A percentile compares a stretch with the other conserved stretches of the same genome.
These are phyloP conservation scores for Allobates femoralis DNA, from an alignment of 2,797 vertebrate species.

Conservation along the genomic window DNA sequence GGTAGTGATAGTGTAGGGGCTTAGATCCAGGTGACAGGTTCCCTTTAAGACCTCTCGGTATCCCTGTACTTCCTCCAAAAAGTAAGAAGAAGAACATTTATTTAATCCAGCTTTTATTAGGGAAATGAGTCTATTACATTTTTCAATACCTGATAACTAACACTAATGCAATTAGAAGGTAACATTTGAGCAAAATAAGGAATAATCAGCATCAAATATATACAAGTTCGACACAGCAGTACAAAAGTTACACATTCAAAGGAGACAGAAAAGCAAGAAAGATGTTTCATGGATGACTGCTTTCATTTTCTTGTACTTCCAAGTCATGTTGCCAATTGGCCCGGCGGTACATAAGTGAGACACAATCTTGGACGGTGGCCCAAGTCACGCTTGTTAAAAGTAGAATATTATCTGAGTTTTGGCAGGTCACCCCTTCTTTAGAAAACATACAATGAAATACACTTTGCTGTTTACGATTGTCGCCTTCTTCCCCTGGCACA, in stretches of 20 bases:
- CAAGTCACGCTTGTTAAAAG: constrained; percentile 48
- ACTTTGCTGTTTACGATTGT: constrained; percentile 28
- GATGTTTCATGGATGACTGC: constrained; percentile 32
- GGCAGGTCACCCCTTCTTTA: constrained; percentile 42
- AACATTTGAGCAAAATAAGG: background rate
- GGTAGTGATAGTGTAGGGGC: too few species aligned
- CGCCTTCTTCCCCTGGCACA: constrained; percentile 6
- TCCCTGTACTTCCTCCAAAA: too few species aligned
- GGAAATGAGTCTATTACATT: too few species aligned
- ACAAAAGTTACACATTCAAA: constrained; percentile 10
- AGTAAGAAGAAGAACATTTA: too few species aligned
- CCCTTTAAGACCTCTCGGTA: too few species aligned
- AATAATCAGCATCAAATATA: constrained; percentile 12
- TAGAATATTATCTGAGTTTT: constrained; percentile 49
- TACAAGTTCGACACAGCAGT: background rate
- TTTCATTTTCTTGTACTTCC: constrained; percentile 36
- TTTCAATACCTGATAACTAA: background rate
- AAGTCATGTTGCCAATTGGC: constrained; percentile 46
- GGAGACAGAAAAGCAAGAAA: constrained; percentile 6
- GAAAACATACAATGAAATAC: constrained; percentile 49
- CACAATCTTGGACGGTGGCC: constrained; percentile 46
- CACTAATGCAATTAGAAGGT: background rate
- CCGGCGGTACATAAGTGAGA: constrained; percentile 35
- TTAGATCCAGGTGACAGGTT: too few species aligned
- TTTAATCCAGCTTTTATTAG: too few species aligned